Percentiles rank a stretch among this genome's conserved stretches.
These are phyloP conservation scores for Bembecia ichneumoniformis DNA, from an alignment of 2,888 invertebrate genomes.

Conservation along the genomic window DNA sequence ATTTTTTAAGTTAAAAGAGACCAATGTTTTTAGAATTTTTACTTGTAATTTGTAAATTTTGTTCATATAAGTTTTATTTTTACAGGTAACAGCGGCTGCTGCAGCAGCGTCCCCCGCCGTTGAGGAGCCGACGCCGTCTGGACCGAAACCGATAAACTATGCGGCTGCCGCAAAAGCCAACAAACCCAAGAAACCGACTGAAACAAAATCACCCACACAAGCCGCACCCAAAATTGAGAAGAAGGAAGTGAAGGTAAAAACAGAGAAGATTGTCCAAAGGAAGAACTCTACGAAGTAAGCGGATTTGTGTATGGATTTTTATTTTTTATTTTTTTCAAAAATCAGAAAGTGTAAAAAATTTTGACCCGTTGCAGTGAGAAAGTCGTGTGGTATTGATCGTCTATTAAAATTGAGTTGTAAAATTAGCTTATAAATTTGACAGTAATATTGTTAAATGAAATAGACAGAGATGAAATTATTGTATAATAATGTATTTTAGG, in stretches of 20 bases:
- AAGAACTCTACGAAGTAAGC: slow-evolving; percentile 53
- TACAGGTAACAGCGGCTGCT: slow-evolving; percentile 20
- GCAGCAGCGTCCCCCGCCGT: slow-evolving; percentile 18
- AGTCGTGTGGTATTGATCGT: too few species aligned
- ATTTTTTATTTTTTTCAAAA: too few species aligned
- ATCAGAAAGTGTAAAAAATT: too few species aligned
- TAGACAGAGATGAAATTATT: too few species aligned
- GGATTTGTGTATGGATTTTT: not conserved
- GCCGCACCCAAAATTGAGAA: slow-evolving; percentile 15
- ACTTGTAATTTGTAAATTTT: too few species aligned
- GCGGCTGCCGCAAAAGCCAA: slow-evolving; percentile 61
- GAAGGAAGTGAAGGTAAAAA: slow-evolving; percentile 12
- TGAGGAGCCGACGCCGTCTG: slow-evolving; percentile 10
- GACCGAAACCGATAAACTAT: slow-evolving; percentile 58
- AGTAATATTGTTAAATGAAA: too few species aligned
- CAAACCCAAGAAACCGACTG: slow-evolving; percentile 44
- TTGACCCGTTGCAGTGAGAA: too few species aligned
- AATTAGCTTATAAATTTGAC: too few species aligned
- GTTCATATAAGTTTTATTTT: not conserved
- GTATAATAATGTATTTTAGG: too few species aligned
- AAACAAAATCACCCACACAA: slow-evolving; percentile 15
- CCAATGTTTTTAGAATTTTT: too few species aligned
- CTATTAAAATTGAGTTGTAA: too few species aligned
- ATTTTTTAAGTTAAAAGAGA: too few species aligned
- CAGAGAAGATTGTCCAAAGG: slow-evolving; percentile 22